Percentiles rank a stretch among this genome's conserved stretches.
phyloP scores from a whole-genome alignment of 2,113 vertebrate genomes.

The Pongo pygmaeus region DNA sequence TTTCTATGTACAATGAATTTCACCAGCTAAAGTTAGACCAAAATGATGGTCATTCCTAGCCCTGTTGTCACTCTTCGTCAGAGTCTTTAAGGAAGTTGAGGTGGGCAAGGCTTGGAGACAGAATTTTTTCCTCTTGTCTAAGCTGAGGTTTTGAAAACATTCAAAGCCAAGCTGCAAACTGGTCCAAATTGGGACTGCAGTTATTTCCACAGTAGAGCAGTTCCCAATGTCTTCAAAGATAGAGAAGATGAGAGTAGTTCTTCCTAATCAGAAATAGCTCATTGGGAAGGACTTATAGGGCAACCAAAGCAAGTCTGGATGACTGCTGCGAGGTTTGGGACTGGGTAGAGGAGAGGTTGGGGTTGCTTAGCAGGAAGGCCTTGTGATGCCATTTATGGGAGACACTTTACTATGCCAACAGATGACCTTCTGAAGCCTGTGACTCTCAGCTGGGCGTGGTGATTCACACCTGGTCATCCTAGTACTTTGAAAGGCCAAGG shows the following conservation, averaged over 20 bases:
- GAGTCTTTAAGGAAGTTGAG: not conserved
- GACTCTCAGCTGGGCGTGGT: not conserved
- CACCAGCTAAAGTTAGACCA: not conserved
- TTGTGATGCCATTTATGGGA: not conserved
- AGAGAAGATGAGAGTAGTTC: not conserved
- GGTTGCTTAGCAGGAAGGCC: not conserved
- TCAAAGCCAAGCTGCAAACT: not conserved
- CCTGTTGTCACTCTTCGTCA: not conserved
- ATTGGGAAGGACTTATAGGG: not conserved
- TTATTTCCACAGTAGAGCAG: not conserved
- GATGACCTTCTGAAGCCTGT: not conserved
- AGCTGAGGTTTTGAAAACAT: not conserved
- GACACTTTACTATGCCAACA: not conserved
- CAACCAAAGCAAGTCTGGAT: not conserved
- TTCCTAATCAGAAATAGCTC: not conserved
- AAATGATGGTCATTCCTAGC: not conserved
- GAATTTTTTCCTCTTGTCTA: not conserved
- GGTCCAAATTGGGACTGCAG: not conserved
- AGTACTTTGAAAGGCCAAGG: not conserved
- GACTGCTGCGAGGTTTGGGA: not conserved
- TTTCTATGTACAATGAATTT: not conserved
- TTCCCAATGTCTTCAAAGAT: not conserved
- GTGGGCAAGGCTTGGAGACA: fast-evolving
- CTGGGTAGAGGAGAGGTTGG: not conserved
- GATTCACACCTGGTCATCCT: not conserved